A percentile compares a stretch with the other conserved stretches of the same genome.
Evolutionary conservation across 2,797 vertebrate species (phyloP).

Genomic region (Lagodon rhomboides): DNA sequence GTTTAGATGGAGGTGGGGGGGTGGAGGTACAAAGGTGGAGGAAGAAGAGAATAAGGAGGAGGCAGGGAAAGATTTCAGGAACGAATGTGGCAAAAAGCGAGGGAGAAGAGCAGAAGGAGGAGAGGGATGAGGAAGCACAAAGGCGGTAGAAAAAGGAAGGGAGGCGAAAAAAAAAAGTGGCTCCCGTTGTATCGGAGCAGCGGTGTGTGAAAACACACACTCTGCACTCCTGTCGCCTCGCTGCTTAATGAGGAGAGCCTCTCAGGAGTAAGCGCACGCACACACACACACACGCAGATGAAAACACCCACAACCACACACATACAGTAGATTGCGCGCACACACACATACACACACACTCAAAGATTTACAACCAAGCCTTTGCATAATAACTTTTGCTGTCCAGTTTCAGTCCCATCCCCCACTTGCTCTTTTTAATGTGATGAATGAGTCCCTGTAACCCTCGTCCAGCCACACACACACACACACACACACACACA

Average conservation of each 20-base stretch:
- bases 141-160: slow-evolving; percentile 30
- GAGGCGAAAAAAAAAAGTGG: slow-evolving; percentile 53
- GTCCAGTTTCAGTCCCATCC: slow-evolving; percentile 75
- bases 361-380: slow-evolving; percentile 79
- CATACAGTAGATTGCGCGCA: slow-evolving; percentile 41
- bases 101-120: slow-evolving; percentile 24
- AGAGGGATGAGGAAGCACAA: slow-evolving; percentile 44
- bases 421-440: slow-evolving; percentile 71
- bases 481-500: slow-evolving; percentile 37
- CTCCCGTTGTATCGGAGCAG: slow-evolving; percentile 76
- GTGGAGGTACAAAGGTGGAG: slow-evolving; percentile 19
- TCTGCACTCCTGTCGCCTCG: slow-evolving; percentile 81
- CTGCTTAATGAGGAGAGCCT: slow-evolving; percentile 84
- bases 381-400: slow-evolving; percentile 85
- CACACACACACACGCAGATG: slow-evolving; percentile 23
- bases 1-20: slow-evolving; percentile 28
- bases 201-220: slow-evolving; percentile 83
- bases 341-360: slow-evolving; percentile 36
- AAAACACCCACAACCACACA: slow-evolving; percentile 39
- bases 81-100: slow-evolving; percentile 1
- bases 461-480: slow-evolving; percentile 64
- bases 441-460: slow-evolving; percentile 79
- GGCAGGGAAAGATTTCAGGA: slow-evolving; percentile 30
- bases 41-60: slow-evolving; percentile 14
- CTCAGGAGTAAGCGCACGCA: slow-evolving; percentile 65